Percentiles rank a stretch among this genome's conserved stretches.
These are phyloP conservation scores for Aproaerema taeniolella DNA, from an alignment of 2,888 invertebrate species.

Conservation along the genomic window DNA sequence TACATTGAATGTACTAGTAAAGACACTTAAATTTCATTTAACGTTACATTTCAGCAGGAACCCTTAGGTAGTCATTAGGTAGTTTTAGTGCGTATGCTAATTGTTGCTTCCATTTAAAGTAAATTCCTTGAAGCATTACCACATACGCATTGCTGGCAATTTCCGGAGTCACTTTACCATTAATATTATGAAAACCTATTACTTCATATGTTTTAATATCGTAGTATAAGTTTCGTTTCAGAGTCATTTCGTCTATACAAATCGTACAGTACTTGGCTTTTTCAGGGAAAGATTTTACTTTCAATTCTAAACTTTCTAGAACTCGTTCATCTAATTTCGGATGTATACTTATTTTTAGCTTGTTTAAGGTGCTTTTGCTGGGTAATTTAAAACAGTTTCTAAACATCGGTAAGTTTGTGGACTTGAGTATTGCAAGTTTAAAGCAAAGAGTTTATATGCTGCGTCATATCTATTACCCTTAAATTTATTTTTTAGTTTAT, in stretches of 20 bases:
- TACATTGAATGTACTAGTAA: no score
- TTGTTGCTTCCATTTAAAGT: slow-evolving; percentile 19
- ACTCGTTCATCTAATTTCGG: neutral
- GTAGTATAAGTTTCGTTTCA: slow-evolving; percentile 16
- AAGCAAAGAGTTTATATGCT: slow-evolving; percentile 14
- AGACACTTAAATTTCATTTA: no score
- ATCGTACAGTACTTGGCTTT: slow-evolving; percentile 13
- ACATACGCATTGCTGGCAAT: slow-evolving; percentile 20
- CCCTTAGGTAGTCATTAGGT: no score
- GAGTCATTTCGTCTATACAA: slow-evolving; percentile 12
- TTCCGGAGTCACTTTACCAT: slow-evolving; percentile 14
- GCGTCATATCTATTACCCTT: slow-evolving; percentile 23
- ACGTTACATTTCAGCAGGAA: no score
- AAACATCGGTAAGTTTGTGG: slow-evolving; percentile 25
- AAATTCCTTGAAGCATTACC: slow-evolving; percentile 20
- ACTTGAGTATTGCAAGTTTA: slow-evolving; percentile 24
- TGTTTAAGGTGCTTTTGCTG: neutral
- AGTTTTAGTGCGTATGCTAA: slow-evolving; percentile 15
- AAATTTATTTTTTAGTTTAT: slow-evolving; percentile 22
- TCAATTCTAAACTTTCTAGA: neutral
- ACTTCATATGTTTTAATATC: slow-evolving; percentile 19
- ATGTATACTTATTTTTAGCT: neutral
- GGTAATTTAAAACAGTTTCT: slow-evolving; percentile 5
- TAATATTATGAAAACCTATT: slow-evolving; percentile 19
- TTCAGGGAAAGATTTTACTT: slow-evolving; percentile 8